Percentiles rank a stretch among this genome's conserved stretches.
phyloP scores from a whole-genome alignment of 1,140 invertebrate species.

The Euura lappo region DNA sequence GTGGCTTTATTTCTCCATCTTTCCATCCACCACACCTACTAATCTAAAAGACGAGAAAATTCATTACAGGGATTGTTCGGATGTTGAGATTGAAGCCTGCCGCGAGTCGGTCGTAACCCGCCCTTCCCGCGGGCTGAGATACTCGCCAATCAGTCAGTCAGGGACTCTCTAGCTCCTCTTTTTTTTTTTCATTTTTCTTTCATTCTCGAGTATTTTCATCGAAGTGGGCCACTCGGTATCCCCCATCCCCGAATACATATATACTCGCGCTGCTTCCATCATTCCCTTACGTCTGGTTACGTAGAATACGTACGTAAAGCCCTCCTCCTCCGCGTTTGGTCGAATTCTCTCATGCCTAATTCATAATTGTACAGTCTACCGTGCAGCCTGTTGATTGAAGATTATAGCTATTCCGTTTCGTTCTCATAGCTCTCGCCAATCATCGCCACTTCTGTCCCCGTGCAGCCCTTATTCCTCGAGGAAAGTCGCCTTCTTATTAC shows the following conservation, averaged over 20 bases:
- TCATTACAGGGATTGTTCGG: slow-evolving; percentile 18
- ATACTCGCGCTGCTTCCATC: background rate
- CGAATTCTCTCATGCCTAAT: slow-evolving; percentile 22
- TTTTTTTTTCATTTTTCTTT: background rate
- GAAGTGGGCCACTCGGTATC: background rate
- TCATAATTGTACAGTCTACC: slow-evolving; percentile 33
- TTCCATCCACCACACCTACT: too few relatives aligned
- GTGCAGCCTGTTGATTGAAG: slow-evolving; percentile 34
- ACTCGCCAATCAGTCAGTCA: background rate
- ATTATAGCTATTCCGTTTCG: slow-evolving; percentile 36
- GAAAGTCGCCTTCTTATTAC: too few relatives aligned
- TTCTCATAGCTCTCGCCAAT: slow-evolving; percentile 9
- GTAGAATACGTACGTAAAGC: background rate
- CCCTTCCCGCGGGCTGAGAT: background rate
- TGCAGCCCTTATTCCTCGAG: background rate
- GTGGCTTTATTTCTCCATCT: too few relatives aligned
- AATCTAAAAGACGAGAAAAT: background rate
- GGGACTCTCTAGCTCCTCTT: background rate
- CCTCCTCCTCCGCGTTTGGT: slow-evolving; percentile 11
- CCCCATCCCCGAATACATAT: slow-evolving; percentile 8
- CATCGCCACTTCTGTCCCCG: background rate
- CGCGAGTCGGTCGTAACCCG: background rate
- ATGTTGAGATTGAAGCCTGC: slow-evolving; percentile 4
- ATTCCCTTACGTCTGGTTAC: background rate
- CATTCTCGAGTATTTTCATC: background rate